phyloP scores from a whole-genome alignment of 2,113 vertebrate genomes.

The Hylia prasina region DNA sequence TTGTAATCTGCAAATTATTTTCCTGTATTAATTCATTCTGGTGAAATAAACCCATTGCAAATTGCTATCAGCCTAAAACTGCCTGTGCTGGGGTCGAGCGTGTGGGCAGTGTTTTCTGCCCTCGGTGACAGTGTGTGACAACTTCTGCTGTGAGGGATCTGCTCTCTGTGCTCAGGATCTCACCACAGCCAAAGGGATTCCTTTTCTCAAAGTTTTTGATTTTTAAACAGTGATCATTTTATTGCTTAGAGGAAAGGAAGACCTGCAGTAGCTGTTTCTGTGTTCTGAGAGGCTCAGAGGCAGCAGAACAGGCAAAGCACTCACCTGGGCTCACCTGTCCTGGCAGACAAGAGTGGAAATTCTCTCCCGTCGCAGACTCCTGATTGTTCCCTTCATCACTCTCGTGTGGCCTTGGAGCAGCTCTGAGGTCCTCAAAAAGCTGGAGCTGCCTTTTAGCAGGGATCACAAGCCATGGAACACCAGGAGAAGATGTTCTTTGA shows the following conservation, averaged over 20 bases:
- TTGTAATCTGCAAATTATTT: slow-evolving; percentile 25
- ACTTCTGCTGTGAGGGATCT: neutral
- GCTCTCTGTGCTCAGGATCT: neutral
- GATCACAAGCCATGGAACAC: neutral
- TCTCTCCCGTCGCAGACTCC: neutral
- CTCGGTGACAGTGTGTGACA: accelerated
- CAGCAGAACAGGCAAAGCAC: neutral
- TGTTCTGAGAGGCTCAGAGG: neutral
- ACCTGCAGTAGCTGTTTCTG: neutral
- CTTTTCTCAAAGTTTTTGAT: neutral
- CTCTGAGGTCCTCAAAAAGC: neutral
- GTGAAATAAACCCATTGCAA: neutral
- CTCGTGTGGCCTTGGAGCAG: neutral
- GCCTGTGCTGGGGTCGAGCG: neutral
- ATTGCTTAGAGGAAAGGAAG: neutral
- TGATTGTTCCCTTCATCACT: neutral
- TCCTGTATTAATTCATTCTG: slow-evolving; percentile 14
- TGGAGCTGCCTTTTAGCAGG: neutral
- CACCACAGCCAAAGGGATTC: accelerated
- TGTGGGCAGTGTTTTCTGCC: neutral
- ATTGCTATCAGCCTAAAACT: neutral
- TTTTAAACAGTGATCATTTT: neutral
- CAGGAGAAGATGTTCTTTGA: neutral
- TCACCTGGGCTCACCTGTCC: neutral
- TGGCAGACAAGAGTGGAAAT: neutral